These are phyloP conservation scores for Erynnis tages DNA, from an alignment of 2,888 invertebrate genomes.

Conservation along the genomic window DNA sequence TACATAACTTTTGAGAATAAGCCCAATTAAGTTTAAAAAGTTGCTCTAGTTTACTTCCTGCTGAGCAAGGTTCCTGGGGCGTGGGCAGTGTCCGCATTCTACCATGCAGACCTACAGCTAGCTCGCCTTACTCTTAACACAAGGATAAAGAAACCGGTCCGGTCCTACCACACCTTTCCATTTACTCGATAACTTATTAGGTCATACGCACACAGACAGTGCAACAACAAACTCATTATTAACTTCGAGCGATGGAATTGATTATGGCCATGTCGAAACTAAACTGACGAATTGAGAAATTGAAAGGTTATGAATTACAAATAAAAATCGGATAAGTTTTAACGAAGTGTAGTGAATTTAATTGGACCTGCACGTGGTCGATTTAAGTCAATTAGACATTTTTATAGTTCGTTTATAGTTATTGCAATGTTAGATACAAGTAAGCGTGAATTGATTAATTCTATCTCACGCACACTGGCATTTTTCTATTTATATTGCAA, in stretches of 20 bases:
- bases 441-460: no score
- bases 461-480: no score
- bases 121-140: slow-evolving; percentile 71
- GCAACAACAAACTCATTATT: slow-evolving; percentile 19
- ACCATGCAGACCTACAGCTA: slow-evolving; percentile 55
- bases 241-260: slow-evolving; percentile 10
- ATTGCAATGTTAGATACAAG: background rate
- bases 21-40: slow-evolving; percentile 39
- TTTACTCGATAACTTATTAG: slow-evolving; percentile 46
- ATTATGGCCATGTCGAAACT: slow-evolving; percentile 20
- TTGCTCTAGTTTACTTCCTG: slow-evolving; percentile 68
- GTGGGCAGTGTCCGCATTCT: slow-evolving; percentile 78
- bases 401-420: slow-evolving; percentile 19
- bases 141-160: slow-evolving; percentile 72
- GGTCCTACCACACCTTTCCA: slow-evolving; percentile 72
- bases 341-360: slow-evolving; percentile 12
- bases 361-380: slow-evolving; percentile 23
- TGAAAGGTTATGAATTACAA: slow-evolving; percentile 12
- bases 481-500: no score
- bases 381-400: slow-evolving; percentile 23
- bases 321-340: slow-evolving; percentile 21
- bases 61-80: slow-evolving; percentile 51
- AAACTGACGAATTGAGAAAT: slow-evolving; percentile 19
- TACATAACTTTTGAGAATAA: slow-evolving; percentile 20
- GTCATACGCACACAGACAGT: slow-evolving; percentile 20